A percentile compares a stretch with the other conserved stretches of the same genome.
These are phyloP conservation scores for Alectura lathami DNA, from an alignment of 2,113 vertebrate species.

Conservation along the genomic window DNA sequence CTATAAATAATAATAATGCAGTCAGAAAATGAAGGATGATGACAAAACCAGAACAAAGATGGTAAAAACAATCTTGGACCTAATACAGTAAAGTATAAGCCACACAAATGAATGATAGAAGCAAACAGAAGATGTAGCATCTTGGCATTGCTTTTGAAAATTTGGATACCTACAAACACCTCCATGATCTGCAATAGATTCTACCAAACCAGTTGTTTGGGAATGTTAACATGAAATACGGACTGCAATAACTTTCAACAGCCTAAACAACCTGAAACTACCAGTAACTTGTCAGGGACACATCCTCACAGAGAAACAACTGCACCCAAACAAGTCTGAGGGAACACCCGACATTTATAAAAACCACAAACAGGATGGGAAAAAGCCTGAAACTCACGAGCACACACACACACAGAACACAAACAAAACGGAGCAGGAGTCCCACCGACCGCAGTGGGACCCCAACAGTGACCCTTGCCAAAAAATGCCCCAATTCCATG, in stretches of 20 bases:
- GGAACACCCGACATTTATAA: neutral
- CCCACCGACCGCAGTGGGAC: neutral
- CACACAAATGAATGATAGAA: neutral
- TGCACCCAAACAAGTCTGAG: neutral
- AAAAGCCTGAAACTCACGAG: neutral
- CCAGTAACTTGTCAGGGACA: neutral
- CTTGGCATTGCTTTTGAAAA: neutral
- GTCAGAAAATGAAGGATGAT: slow-evolving; percentile 62
- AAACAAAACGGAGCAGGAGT: neutral
- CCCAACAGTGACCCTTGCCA: neutral
- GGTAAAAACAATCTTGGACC: slow-evolving; percentile 26
- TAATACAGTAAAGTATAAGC: neutral
- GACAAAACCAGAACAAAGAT: slow-evolving; percentile 55
- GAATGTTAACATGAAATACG: neutral
- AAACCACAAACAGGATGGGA: neutral
- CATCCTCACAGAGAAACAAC: neutral
- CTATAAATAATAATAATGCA: slow-evolving; percentile 68
- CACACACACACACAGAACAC: neutral
- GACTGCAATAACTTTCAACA: neutral
- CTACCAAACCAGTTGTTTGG: neutral
- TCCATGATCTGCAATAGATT: neutral
- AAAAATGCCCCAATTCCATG: accelerated
- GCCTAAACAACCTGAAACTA: neutral
- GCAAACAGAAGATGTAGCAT: neutral
- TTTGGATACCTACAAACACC: neutral